A percentile compares a stretch with the other conserved stretches of the same genome.
These are phyloP conservation scores for Pseudococcus longispinus DNA, from an alignment of 2,888 invertebrate genomes.

Conservation along the genomic window DNA sequence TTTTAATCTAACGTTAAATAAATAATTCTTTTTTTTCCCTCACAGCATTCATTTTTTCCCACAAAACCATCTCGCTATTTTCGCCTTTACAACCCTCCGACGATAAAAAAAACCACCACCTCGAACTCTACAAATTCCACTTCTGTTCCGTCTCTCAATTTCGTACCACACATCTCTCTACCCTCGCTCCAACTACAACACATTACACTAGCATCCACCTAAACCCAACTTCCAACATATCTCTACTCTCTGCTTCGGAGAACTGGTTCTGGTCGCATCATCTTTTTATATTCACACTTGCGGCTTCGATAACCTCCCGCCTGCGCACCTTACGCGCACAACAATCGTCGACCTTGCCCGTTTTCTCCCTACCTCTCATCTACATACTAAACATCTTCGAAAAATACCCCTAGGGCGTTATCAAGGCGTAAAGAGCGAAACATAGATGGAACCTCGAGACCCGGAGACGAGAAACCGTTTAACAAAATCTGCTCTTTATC, in stretches of 20 bases:
- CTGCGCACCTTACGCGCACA: not conserved
- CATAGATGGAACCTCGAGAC: not conserved
- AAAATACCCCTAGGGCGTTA: not conserved
- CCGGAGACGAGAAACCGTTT: slow-evolving; percentile 1
- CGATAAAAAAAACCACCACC: no score
- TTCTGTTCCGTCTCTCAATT: no score
- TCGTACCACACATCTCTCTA: no score
- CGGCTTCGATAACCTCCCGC: not conserved
- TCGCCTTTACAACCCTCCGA: no score
- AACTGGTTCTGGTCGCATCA: not conserved
- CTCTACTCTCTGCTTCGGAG: not conserved
- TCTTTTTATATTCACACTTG: slow-evolving; percentile 6
- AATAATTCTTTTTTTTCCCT: no score
- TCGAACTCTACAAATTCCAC: no score
- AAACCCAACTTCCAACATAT: not conserved
- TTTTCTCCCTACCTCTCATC: not conserved
- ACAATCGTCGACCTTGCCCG: slow-evolving; percentile 16
- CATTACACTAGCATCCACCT: not conserved
- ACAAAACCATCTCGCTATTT: no score
- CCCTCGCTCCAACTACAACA: no score
- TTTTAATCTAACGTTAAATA: no score
- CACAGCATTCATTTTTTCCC: no score
- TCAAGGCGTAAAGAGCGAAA: slow-evolving; percentile 10
- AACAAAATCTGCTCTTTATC: not conserved
- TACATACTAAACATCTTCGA: not conserved